These are phyloP conservation scores for Hestina assimilis DNA, from an alignment of 1,140 invertebrate genomes.

Conservation along the genomic window DNA sequence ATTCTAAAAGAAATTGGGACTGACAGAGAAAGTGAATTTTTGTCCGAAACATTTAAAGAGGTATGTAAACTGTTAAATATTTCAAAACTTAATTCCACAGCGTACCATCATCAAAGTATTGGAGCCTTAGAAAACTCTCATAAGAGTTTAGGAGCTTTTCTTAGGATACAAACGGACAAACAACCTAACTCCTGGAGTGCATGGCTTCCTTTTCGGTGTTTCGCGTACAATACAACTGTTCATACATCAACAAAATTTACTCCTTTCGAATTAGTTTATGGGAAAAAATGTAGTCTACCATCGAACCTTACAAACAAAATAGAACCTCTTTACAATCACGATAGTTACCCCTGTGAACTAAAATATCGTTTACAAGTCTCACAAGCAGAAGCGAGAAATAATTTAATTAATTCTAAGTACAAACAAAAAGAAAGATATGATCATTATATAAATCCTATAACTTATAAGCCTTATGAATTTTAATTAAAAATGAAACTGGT, in stretches of 20 bases:
- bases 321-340: neutral
- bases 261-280: slow-evolving; percentile 12
- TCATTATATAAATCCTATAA: too few relatives aligned
- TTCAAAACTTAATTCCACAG: slow-evolving; percentile 15
- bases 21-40: slow-evolving; percentile 10
- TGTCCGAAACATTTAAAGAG: slow-evolving; percentile 2
- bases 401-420: too few relatives aligned
- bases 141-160: slow-evolving; percentile 11
- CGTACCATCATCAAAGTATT: slow-evolving; percentile 25
- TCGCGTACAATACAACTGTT: slow-evolving; percentile 9
- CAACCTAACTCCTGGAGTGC: neutral
- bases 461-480: too few relatives aligned
- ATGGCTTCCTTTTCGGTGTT: slow-evolving; percentile 16
- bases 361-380: too few relatives aligned
- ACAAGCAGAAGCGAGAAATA: slow-evolving; percentile 14
- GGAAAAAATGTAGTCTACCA: slow-evolving; percentile 2
- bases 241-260: slow-evolving; percentile 9
- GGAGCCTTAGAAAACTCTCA: slow-evolving; percentile 24
- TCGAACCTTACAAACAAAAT: neutral
- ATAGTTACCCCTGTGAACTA: too few relatives aligned
- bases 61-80: slow-evolving; percentile 20
- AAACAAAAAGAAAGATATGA: too few relatives aligned
- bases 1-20: neutral
- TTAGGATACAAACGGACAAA: neutral
- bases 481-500: too few relatives aligned